phyloP scores from a whole-genome alignment of 2,888 invertebrate genomes.

The Hipparchia sbordonii region DNA sequence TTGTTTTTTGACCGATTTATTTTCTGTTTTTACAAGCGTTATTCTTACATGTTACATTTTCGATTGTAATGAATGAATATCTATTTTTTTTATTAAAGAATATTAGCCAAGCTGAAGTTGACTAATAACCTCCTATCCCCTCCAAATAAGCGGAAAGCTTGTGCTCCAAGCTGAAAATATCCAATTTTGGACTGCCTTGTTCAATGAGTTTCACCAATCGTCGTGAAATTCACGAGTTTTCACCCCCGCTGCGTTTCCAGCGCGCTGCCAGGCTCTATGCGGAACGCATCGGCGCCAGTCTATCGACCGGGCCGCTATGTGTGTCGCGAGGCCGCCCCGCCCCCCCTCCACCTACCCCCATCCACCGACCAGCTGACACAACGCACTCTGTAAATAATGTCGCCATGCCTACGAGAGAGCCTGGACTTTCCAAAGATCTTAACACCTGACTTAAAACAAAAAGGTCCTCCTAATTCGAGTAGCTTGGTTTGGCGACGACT shows the following conservation, averaged over 20 bases:
- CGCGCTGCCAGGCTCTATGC: conserved; percentile 37
- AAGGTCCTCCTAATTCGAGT: no score
- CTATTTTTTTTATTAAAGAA: no score
- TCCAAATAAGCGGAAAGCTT: no score
- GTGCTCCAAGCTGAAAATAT: no score
- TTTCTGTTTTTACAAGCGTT: no score
- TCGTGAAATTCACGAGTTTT: conserved; percentile 7
- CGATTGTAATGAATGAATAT: no score
- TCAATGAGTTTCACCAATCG: background rate
- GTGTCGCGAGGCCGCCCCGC: conserved; percentile 67
- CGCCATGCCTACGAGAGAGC: conserved; percentile 7
- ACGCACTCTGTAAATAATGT: conserved; percentile 34
- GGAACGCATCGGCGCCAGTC: conserved; percentile 73
- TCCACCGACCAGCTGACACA: conserved; percentile 44
- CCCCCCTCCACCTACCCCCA: conserved; percentile 47
- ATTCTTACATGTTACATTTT: no score
- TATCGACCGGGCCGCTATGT: conserved; percentile 77
- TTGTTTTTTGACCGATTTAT: no score
- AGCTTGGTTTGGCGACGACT: no score
- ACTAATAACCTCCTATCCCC: no score
- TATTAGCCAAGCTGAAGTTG: no score
- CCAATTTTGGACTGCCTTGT: background rate
- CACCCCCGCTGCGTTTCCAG: conserved; percentile 33
- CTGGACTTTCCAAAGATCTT: conserved; percentile 2
- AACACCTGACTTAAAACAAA: no score